A percentile compares a stretch with the other conserved stretches of the same genome.
Evolutionary conservation across 2,797 vertebrate genomes (phyloP).

Genomic region (Tympanoctomys barrerae): DNA sequence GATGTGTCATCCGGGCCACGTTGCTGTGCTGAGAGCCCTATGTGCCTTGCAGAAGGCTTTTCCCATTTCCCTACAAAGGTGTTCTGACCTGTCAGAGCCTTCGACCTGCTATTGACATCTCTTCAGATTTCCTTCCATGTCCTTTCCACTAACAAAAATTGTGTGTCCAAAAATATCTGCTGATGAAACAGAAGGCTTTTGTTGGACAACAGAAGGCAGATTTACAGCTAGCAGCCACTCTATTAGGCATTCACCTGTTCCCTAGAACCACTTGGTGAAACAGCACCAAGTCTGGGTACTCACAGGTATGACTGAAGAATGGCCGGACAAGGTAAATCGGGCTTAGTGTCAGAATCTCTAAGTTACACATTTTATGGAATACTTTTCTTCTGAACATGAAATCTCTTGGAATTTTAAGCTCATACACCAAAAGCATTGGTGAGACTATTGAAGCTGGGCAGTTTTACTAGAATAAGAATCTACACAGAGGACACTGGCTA

Average conservation of each 20-base stretch:
- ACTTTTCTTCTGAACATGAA: neutral
- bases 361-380: neutral
- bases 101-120: neutral
- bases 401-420: slow-evolving; percentile 9
- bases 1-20: neutral
- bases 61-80: neutral
- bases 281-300: neutral
- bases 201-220: neutral
- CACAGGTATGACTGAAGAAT: accelerated
- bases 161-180: slow-evolving; percentile 11
- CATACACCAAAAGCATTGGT: neutral
- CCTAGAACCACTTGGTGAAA: too few relatives aligned
- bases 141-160: neutral
- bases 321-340: neutral
- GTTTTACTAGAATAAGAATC: neutral
- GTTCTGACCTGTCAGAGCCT: neutral
- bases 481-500: neutral
- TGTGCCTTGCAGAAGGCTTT: neutral
- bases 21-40: neutral
- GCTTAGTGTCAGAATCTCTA: neutral
- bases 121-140: neutral
- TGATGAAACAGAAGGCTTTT: slow-evolving; percentile 39
- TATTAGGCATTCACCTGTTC: neutral
- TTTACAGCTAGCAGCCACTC: neutral
- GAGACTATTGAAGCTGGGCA: neutral